Evolutionary conservation across 2,113 vertebrate genomes (phyloP), one percentile per base, ranked within the genome.

Genomic region (Pseudorasbora parva): DNA sequence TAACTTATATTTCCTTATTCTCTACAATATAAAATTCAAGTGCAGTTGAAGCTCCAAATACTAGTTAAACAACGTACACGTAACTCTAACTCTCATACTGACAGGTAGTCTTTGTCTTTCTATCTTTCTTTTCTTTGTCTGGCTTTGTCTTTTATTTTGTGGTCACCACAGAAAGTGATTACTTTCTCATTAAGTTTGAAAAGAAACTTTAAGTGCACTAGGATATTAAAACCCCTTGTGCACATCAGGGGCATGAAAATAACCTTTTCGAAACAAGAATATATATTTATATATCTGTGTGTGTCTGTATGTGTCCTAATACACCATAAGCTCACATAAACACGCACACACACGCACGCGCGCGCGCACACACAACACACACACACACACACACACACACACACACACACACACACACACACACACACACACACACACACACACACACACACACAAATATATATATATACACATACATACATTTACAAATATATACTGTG

Each of bases 41-140:
- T 95, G 94, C 94, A 95, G 95, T 94, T 92, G 92, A 94, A 92
- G 89, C 92, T 93, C 93, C 93, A 94, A 94, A 94, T 93, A 95
- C 92, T 93, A 94, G 89, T 92, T 92, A 93, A 91, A 92, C 90
- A 89, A 93, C 92, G 91, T 87, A 93, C 89, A 93, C 90, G 88
- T 91, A 89, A 91, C 88, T 91, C 90, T 92, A 89, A 86, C 43
- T 90, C 86, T 85, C 91, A 91, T 92, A 92, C 91, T 88, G 87
- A 86, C 90, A 94, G 92, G 93, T 94, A 94, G 93, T 93, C 85
- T 89, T 90, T 87, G 84, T 87, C 82, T 88, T 57, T 77, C n/a
- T 41, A 51, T 75, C 25, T 30, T 89, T 85, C 15, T 57, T 56
- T 64, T 8, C 66, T 69, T 27, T 78, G 5, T 41, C 81, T 74